Evolutionary conservation across 2,113 vertebrate genomes (phyloP).

Genomic region (Gambusia affinis): DNA sequence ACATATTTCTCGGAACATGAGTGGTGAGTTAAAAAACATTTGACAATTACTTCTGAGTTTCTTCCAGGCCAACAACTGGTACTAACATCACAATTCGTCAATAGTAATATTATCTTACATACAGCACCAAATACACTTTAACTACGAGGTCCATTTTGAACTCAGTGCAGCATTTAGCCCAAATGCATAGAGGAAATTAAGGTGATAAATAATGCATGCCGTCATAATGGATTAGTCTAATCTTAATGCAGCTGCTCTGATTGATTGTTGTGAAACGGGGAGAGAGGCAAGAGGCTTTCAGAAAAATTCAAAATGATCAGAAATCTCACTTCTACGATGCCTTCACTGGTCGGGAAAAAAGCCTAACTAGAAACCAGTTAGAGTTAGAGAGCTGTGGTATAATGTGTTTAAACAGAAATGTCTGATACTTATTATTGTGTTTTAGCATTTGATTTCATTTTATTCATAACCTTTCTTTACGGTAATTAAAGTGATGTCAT

Average conservation of each 20-base stretch:
- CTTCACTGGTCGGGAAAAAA: neutral
- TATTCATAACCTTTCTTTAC: no score
- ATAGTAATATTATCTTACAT: slow-evolving; percentile 17
- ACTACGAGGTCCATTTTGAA: slow-evolving; percentile 12
- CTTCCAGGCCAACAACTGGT: slow-evolving; percentile 13
- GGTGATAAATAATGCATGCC: slow-evolving; percentile 72
- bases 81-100: slow-evolving; percentile 20
- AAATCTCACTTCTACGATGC: neutral
- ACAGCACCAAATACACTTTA: slow-evolving; percentile 13
- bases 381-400: neutral
- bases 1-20: no score
- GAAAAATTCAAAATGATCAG: slow-evolving; percentile 37
- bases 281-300: slow-evolving; percentile 51
- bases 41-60: no score
- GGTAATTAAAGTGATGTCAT: no score
- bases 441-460: no score
- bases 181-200: slow-evolving; percentile 53
- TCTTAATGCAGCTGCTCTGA: slow-evolving; percentile 66
- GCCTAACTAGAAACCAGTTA: neutral
- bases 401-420: no score
- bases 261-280: slow-evolving; percentile 52
- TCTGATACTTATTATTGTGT: no score
- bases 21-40: no score
- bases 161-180: slow-evolving; percentile 27
- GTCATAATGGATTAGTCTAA: slow-evolving; percentile 61